These are phyloP conservation scores for Aulostomus chinensis DNA, from an alignment of 2,797 vertebrate genomes.

Conservation along the genomic window DNA sequence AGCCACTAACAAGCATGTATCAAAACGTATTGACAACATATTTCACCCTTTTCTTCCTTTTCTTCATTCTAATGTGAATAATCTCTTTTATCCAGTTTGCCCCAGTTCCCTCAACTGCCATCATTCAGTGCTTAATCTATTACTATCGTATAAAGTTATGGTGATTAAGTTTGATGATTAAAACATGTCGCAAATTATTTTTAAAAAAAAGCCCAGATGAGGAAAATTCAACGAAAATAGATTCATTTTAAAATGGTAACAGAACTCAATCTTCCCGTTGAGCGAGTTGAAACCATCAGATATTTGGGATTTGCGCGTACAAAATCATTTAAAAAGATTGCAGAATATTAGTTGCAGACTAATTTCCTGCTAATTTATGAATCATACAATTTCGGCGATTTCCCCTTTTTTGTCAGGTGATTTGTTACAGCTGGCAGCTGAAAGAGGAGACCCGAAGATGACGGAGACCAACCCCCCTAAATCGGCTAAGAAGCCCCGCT, in stretches of 20 bases:
- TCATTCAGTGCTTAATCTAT: no score
- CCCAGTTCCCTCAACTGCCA: neutral
- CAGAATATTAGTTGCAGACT: neutral
- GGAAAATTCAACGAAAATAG: no score
- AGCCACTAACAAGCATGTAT: no score
- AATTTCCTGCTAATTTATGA: neutral
- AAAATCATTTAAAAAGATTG: no score
- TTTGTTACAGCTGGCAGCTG: conserved; percentile 88
- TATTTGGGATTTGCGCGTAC: neutral
- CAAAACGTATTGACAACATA: no score
- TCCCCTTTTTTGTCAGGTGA: conserved; percentile 71
- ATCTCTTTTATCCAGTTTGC: neutral
- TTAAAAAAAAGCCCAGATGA: no score
- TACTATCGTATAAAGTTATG: no score
- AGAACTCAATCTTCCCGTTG: no score
- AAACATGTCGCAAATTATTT: no score
- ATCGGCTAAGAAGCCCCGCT: conserved; percentile 85
- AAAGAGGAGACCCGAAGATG: conserved; percentile 91
- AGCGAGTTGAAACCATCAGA: neutral
- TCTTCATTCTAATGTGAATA: neutral
- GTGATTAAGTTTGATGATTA: no score
- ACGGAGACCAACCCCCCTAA: conserved; percentile 89
- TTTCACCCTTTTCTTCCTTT: neutral
- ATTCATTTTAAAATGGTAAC: no score
- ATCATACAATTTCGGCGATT: neutral